Evolutionary conservation across 1,140 invertebrate genomes (phyloP).

Genomic region (Triops longicaudatus): DNA sequence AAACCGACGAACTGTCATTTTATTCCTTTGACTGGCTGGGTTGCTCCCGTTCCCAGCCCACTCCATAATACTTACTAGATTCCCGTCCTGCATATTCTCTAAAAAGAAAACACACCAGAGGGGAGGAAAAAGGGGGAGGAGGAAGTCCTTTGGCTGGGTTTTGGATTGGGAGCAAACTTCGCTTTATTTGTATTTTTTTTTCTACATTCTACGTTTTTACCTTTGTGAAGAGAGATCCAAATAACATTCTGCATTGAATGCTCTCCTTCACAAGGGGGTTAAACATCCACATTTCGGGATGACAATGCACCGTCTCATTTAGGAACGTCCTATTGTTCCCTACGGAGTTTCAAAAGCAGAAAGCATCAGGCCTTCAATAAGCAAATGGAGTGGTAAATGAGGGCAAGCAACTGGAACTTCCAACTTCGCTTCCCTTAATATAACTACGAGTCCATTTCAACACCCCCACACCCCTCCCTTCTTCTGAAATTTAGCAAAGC

Average conservation of each 20-base stretch:
- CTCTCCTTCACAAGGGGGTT: background rate
- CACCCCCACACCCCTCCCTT: background rate
- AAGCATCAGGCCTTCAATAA: conserved; percentile 15
- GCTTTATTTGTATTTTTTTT: background rate
- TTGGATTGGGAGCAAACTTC: background rate
- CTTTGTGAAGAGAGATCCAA: background rate
- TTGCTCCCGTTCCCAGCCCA: conserved; percentile 3
- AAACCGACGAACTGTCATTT: background rate
- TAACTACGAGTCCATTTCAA: background rate
- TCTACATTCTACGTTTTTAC: conserved; percentile 15
- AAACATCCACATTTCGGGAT: conserved; percentile 8
- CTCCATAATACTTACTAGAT: conserved; percentile 8
- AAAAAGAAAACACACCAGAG: background rate
- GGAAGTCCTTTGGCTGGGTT: background rate
- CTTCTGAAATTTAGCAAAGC: background rate
- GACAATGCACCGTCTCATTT: conserved; percentile 11
- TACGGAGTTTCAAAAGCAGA: conserved; percentile 3
- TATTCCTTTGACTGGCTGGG: background rate
- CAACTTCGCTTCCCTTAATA: no score
- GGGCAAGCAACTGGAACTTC: conserved; percentile 9
- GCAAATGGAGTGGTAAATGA: conserved; percentile 15
- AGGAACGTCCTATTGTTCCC: conserved; percentile 7
- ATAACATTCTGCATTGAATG: background rate
- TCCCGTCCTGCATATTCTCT: background rate
- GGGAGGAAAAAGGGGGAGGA: background rate